Percentiles rank a stretch among this genome's conserved stretches.
These are phyloP conservation scores for Ylistrum balloti DNA, from an alignment of 1,140 invertebrate genomes.

Conservation along the genomic window DNA sequence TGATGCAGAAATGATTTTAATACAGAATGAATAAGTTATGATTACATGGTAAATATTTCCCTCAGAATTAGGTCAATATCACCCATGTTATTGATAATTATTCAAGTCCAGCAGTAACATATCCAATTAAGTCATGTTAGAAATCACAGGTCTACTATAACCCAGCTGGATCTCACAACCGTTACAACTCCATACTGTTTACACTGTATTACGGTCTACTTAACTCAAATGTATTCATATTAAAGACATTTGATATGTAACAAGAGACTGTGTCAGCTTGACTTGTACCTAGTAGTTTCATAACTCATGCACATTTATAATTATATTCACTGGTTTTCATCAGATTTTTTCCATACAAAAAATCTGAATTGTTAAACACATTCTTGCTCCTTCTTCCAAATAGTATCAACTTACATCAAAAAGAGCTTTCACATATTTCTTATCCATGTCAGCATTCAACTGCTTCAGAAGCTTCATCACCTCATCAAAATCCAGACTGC, in stretches of 20 bases:
- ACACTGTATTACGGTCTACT: background rate
- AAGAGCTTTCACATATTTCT: constrained; percentile 73
- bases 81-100: background rate
- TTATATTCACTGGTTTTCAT: background rate
- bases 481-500: constrained; percentile 76
- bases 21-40: background rate
- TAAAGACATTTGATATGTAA: background rate
- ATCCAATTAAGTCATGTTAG: too few relatives aligned
- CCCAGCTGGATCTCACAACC: background rate
- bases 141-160: background rate
- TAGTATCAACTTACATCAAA: constrained; percentile 75
- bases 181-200: background rate
- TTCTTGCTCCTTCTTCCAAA: too few relatives aligned
- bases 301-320: background rate
- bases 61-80: background rate
- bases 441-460: constrained; percentile 78
- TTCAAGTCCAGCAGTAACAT: background rate
- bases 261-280: background rate
- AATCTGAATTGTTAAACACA: too few relatives aligned
- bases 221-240: too few relatives aligned
- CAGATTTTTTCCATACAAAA: background rate
- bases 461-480: constrained; percentile 75
- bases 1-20: background rate
- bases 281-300: background rate
- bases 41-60: background rate